A percentile compares a stretch with the other conserved stretches of the same genome.
Evolutionary conservation across 2,113 vertebrate genomes (phyloP).

Genomic region (Myocastor coypus): DNA sequence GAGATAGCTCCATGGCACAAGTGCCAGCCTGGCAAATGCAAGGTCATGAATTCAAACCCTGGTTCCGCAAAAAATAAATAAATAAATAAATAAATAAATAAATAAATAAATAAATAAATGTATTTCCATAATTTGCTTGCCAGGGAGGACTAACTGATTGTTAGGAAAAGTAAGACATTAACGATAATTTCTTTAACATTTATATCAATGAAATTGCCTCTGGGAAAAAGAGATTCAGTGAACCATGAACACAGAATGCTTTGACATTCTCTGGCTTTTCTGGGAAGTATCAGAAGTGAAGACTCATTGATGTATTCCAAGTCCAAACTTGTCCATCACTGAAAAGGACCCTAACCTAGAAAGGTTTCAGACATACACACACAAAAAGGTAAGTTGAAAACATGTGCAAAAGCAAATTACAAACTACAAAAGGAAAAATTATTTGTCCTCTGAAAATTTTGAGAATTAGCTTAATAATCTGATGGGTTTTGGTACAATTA

Average conservation of each 20-base stretch:
- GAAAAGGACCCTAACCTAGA: neutral
- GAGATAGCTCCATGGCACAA: too few species aligned
- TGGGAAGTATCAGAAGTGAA: neutral
- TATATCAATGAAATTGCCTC: neutral
- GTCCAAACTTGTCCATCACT: neutral
- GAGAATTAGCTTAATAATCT: conserved; percentile 92
- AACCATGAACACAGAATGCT: neutral
- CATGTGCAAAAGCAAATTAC: neutral
- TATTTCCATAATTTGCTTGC: neutral
- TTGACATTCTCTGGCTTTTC: neutral
- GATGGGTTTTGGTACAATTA: conserved; percentile 90
- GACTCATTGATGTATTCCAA: neutral
- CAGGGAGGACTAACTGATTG: neutral
- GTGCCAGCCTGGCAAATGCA: too few species aligned
- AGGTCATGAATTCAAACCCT: too few species aligned
- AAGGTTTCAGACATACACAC: neutral
- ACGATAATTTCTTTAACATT: neutral
- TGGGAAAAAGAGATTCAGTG: neutral
- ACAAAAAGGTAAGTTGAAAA: neutral
- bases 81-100: too few species aligned
- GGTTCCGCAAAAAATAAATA: too few species aligned
- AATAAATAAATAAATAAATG: too few species aligned
- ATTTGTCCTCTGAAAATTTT: conserved; percentile 91
- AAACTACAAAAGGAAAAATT: conserved; percentile 82
- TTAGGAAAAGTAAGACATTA: neutral